These are phyloP conservation scores for Tenualosa thibaudeaui DNA, from an alignment of 2,797 vertebrate species.

Conservation along the genomic window DNA sequence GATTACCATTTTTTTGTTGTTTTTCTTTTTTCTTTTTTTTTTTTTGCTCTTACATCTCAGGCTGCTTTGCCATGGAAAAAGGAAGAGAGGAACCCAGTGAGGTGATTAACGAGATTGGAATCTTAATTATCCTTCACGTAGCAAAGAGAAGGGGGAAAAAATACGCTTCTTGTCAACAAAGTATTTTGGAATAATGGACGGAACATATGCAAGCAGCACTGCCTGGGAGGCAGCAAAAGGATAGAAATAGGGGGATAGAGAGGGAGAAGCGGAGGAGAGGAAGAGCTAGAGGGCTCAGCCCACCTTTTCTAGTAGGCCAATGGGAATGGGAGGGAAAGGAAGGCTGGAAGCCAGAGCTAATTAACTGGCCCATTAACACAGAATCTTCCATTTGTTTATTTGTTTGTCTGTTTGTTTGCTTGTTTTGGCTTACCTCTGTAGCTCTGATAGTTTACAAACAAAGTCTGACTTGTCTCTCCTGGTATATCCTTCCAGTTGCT, in stretches of 20 bases:
- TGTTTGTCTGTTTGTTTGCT: neutral
- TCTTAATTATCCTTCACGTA: conserved; percentile 50
- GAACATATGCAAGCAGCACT: conserved; percentile 39
- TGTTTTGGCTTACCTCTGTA: neutral
- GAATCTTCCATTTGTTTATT: neutral
- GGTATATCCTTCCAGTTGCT: neutral
- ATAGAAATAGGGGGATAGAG: neutral
- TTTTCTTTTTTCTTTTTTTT: conserved; percentile 22
- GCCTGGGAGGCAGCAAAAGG: neutral
- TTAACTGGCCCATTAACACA: neutral
- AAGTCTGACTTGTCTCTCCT: neutral
- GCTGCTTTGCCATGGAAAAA: conserved; percentile 43
- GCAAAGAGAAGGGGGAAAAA: conserved; percentile 38
- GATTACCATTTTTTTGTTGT: conserved; percentile 39
- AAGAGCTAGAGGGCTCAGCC: neutral
- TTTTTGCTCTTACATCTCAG: conserved; percentile 26
- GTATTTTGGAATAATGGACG: conserved; percentile 51
- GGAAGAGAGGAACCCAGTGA: conserved; percentile 26
- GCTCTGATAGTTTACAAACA: neutral
- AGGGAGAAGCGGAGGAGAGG: neutral
- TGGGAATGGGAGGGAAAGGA: neutral
- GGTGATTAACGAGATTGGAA: conserved; percentile 53
- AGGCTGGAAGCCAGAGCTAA: neutral
- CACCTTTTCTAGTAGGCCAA: neutral
- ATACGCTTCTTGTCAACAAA: conserved; percentile 47